A percentile compares a stretch with the other conserved stretches of the same genome.
phyloP scores from a whole-genome alignment of 2,113 vertebrate genomes.

The Sebastes fasciatus region DNA sequence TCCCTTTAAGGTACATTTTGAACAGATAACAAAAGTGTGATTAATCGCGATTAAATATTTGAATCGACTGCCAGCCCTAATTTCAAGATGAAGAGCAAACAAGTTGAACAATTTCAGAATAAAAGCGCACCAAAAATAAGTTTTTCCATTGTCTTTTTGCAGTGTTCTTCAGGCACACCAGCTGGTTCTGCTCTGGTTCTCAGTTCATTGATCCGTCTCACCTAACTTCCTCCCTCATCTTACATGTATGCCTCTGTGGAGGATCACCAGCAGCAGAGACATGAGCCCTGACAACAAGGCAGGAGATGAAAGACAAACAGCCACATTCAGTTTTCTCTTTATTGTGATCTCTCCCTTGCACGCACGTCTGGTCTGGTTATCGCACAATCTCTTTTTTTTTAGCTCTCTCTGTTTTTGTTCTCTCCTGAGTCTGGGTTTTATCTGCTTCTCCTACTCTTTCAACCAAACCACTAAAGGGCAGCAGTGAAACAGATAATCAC shows the following conservation, averaged over 20 bases:
- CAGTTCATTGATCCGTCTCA: constrained; percentile 25
- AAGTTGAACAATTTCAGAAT: neutral
- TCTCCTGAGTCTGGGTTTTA: constrained; percentile 17
- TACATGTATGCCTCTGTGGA: constrained; percentile 26
- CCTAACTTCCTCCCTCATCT: constrained; percentile 5
- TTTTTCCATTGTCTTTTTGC: neutral
- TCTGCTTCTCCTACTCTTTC: constrained; percentile 14
- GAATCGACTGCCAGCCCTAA: too few species aligned
- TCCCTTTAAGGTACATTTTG: too few species aligned
- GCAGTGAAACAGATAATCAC: constrained; percentile 49
- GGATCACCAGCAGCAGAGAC: constrained; percentile 17
- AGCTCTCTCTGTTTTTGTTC: neutral
- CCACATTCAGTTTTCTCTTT: constrained; percentile 22
- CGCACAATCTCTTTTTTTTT: neutral
- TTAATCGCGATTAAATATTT: too few species aligned
- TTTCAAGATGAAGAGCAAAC: constrained; percentile 1
- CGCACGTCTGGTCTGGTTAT: constrained; percentile 12
- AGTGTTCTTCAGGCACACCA: constrained; percentile 3
- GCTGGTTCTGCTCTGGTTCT: constrained; percentile 3
- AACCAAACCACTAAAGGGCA: constrained; percentile 38
- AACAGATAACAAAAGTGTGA: too few species aligned
- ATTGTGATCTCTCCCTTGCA: constrained; percentile 15
- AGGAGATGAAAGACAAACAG: constrained; percentile 53
- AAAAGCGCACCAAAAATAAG: neutral
- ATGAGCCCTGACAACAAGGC: constrained; percentile 41